Percentiles rank a stretch among this genome's conserved stretches.
These are phyloP conservation scores for Bovichtus diacanthus DNA, from an alignment of 2,797 vertebrate species.

Conservation along the genomic window DNA sequence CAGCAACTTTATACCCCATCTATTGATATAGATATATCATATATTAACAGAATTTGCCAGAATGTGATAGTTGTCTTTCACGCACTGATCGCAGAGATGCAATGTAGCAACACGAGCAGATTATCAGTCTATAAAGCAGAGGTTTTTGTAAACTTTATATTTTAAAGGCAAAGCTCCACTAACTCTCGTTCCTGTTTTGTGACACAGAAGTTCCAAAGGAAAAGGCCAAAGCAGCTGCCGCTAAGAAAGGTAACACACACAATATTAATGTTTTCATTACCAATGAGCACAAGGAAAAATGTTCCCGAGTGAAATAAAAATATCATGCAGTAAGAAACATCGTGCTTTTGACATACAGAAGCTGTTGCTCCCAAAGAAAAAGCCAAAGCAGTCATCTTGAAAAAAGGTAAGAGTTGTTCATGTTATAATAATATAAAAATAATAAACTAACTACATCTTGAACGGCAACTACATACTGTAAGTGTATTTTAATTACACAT, in stretches of 20 bases:
- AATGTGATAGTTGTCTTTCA: not conserved
- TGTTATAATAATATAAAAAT: not conserved
- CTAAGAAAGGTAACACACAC: slow-evolving; percentile 59
- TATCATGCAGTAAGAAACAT: not conserved
- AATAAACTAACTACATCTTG: not conserved
- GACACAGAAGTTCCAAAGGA: slow-evolving; percentile 58
- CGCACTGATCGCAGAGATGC: not conserved
- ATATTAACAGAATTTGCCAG: not conserved
- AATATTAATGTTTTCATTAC: not conserved
- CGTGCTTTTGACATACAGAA: slow-evolving; percentile 53
- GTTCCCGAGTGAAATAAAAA: too few species aligned
- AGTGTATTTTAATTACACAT: not conserved
- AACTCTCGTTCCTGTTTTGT: slow-evolving; percentile 14
- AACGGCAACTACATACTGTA: not conserved
- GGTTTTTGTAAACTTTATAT: not conserved
- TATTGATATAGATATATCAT: too few species aligned
- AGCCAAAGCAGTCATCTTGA: slow-evolving; percentile 48
- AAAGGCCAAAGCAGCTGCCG: slow-evolving; percentile 56
- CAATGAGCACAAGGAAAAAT: too few species aligned
- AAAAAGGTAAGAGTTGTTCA: slow-evolving; percentile 60
- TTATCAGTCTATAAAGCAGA: not conserved
- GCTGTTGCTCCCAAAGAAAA: slow-evolving; percentile 59
- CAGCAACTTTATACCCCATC: not conserved
- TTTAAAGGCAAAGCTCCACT: not conserved
- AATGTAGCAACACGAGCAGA: too few species aligned